Evolutionary conservation across 2,888 invertebrate species (phyloP), one percentile per base, ranked within the genome.

Genomic region (Trachelus iudaicus): DNA sequence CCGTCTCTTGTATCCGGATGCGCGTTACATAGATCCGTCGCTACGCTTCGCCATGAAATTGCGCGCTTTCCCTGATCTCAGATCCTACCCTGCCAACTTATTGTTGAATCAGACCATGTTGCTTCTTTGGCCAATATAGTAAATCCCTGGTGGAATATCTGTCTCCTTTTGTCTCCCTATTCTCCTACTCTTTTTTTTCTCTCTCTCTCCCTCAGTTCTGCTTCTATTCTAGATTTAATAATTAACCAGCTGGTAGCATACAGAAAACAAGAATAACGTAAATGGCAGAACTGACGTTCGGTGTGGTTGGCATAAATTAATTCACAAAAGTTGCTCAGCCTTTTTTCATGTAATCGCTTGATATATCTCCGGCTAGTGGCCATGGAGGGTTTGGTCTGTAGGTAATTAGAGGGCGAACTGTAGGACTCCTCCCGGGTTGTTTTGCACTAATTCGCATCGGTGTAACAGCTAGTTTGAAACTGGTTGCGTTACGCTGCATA

Each of bases 401-500:
- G 84, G 84, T 88, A 88, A 88, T 88, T 87, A 88, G 86, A 86
- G 83, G 84, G 84, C 78, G 82, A 85, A 82, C 85, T 79, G 81
- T 73, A 69, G 69, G 69, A 78, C 81, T 77, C 77, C 71, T 77
- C 75, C 79, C 74, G 83, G 83, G 81, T 85, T 86, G 87, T 86
- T 87, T 85, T 85, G 84, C 87, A 83, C 85, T 84, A 87, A 87
- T 87, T 88, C 85, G 85, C 83, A 85, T 83, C 82, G 83, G 83
- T 84, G 83, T 87, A 88, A 88, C 86, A 86, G 85, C 83, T 82
- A 85, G 87, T 88, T 88, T 86, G 84, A 79, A 85, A 83, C 86
- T 85, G 81, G 69, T 75, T 73, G 82, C 82, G 80, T 85, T 83
- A 80, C 83, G 83, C 81, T 82, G 81, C 86, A 80, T 79, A 81